These are phyloP conservation scores for Aporophyla lueneburgensis DNA, from an alignment of 2,888 invertebrate species.

Conservation along the genomic window DNA sequence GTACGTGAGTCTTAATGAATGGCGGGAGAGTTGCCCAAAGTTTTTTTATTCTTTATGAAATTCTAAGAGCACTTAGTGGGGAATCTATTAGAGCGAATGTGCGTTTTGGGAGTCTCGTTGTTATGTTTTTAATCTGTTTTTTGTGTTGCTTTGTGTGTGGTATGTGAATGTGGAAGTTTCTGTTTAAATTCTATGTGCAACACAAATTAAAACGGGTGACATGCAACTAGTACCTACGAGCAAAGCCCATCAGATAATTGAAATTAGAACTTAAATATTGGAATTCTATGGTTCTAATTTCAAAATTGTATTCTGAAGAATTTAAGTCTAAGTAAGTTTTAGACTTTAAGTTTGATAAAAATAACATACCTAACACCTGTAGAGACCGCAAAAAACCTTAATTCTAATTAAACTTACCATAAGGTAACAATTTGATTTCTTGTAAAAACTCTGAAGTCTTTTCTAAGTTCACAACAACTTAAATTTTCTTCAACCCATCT, in stretches of 20 bases:
- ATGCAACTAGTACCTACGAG: no score
- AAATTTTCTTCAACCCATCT: background rate
- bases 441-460: background rate
- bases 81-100: conserved; percentile 85
- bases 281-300: no score
- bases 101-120: conserved; percentile 65
- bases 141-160: background rate
- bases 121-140: conserved; percentile 46
- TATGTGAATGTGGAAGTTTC: conserved; percentile 13
- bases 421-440: background rate
- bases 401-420: no score
- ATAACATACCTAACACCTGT: background rate
- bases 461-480: background rate
- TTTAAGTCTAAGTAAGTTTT: no score
- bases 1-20: conserved; percentile 89
- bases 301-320: no score
- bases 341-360: background rate
- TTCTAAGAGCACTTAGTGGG: conserved; percentile 88
- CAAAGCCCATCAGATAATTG: background rate
- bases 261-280: no score
- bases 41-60: conserved; percentile 87
- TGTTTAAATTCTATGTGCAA: background rate
- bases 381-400: background rate
- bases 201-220: background rate
- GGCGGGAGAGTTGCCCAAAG: conserved; percentile 82